Conservation (phyloP, 2,888 invertebrate genomes). For the Merodon equestris region DNA sequence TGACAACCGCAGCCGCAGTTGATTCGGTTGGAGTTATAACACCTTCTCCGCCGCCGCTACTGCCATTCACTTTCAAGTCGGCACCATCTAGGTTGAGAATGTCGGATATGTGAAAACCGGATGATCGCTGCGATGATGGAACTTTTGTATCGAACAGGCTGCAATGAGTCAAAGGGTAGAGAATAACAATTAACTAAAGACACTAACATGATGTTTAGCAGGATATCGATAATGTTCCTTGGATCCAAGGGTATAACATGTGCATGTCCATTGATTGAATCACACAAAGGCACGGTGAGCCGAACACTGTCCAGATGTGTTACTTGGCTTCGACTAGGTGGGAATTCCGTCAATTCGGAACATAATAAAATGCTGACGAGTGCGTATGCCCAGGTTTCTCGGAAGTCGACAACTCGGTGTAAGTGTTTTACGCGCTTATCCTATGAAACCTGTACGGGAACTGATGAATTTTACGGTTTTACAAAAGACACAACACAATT, state of each 20-base stretch:
- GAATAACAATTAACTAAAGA: slow-evolving; percentile 36
- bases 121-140: slow-evolving; percentile 83
- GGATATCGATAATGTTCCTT: slow-evolving; percentile 46
- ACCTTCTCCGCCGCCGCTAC: slow-evolving; percentile 63
- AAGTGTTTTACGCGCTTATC: slow-evolving; percentile 35
- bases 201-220: slow-evolving; percentile 30
- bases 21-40: slow-evolving; percentile 32
- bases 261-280: slow-evolving; percentile 70
- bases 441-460: slow-evolving; percentile 48
- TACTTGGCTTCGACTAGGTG: slow-evolving; percentile 12
- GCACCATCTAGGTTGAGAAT: slow-evolving; percentile 92
- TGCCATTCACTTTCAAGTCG: slow-evolving; percentile 75
- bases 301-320: slow-evolving; percentile 43
- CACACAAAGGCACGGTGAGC: slow-evolving; percentile 64
- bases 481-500: no score
- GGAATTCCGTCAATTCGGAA: slow-evolving; percentile 49
- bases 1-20: slow-evolving; percentile 44
- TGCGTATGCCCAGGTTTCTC: slow-evolving; percentile 29
- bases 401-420: slow-evolving; percentile 21
- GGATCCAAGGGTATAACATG: no score
- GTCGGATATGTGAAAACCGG: slow-evolving; percentile 95
- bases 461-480: slow-evolving; percentile 46
- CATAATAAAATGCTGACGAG: slow-evolving; percentile 45
- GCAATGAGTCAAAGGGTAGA: slow-evolving; percentile 73
- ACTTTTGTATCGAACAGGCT: slow-evolving; percentile 86